Evolutionary conservation across 2,113 vertebrate genomes (phyloP), one percentile per base, ranked within the genome.

Genomic region (Ia io): DNA sequence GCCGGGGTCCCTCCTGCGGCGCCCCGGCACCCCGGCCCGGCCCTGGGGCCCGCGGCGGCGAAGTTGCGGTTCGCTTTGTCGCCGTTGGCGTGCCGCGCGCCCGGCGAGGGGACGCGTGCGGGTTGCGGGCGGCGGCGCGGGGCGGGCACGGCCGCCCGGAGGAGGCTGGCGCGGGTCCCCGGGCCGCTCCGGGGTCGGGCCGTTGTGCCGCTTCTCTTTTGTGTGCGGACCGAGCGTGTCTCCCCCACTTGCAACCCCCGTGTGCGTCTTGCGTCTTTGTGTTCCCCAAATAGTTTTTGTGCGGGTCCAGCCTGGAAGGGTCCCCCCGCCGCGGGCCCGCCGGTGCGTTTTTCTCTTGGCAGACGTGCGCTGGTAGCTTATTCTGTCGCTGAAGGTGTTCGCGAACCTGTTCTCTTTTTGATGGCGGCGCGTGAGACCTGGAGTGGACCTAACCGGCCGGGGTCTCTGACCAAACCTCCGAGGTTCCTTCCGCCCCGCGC

Each of bases 251-350:
- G 74, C 61, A 1, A 5, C 35, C 56, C 4, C 9, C 2, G 9
- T 65, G 37, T 28, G 69, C 18, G 63, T 22, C 77, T 6, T 10
- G 91, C 22, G 94, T 85, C 97, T 97, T 97, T 97, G 97, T 97
- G 97, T 77, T 71, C 70, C 51, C 74, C 6, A 17, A 71, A 1
- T 47, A 94, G 89, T 96, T 91, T 92, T 3, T 69, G 70, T 87
- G 87, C 4, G 84, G 23, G 16, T 23, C 13, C 28, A n/a, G 32
- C 53, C 91, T 18, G 89, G 56, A 61, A 2, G 6, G 0, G 73
- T 8, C 44, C 6, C 83, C 77, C 37, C 6, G 9, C 17, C 30
- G 1, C 6, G 32, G 56, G 70, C 30, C 79, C 83, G 32, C 53
- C 12, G 61, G 61, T 63, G 28, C 13, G 9, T 65, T 16, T 74